Conservation (phyloP, 2,888 invertebrate species). For the Nesidiocoris tenuis region DNA sequence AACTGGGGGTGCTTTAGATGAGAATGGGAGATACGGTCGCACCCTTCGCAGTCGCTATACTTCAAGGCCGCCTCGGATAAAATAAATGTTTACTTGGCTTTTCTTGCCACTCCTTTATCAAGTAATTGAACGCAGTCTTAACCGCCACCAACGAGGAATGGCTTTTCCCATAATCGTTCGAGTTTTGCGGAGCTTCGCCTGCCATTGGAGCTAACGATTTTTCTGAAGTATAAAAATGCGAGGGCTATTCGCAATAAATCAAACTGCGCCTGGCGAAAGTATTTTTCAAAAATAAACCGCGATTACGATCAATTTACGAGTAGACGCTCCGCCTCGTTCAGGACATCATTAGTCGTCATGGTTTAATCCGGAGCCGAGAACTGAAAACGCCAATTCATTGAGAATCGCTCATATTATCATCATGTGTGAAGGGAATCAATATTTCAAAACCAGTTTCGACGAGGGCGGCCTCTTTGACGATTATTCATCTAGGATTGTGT, state of each 20-base stretch:
- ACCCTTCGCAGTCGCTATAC: neutral
- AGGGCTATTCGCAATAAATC: too few relatives aligned
- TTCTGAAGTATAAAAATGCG: too few relatives aligned
- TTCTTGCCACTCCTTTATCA: neutral
- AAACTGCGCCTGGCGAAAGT: too few relatives aligned
- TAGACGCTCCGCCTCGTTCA: too few relatives aligned
- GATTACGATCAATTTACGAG: too few relatives aligned
- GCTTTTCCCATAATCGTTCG: neutral
- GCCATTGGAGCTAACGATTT: too few relatives aligned
- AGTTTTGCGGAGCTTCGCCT: neutral
- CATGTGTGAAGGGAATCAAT: too few relatives aligned
- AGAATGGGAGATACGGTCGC: neutral
- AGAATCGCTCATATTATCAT: too few relatives aligned
- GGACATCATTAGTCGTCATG: too few relatives aligned
- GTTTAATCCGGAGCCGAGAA: too few relatives aligned
- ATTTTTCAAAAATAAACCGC: too few relatives aligned
- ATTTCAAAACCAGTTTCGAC: neutral
- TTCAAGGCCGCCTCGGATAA: neutral
- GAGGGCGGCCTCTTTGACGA: neutral
- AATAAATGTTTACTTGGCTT: neutral
- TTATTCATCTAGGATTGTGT: conserved; percentile 19
- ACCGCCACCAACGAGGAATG: neutral
- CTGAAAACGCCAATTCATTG: too few relatives aligned
- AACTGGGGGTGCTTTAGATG: neutral
- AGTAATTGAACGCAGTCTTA: neutral